Evolutionary conservation across 2,888 invertebrate species (phyloP), one percentile per base, ranked within the genome.

Genomic region (Thumatha senex): DNA sequence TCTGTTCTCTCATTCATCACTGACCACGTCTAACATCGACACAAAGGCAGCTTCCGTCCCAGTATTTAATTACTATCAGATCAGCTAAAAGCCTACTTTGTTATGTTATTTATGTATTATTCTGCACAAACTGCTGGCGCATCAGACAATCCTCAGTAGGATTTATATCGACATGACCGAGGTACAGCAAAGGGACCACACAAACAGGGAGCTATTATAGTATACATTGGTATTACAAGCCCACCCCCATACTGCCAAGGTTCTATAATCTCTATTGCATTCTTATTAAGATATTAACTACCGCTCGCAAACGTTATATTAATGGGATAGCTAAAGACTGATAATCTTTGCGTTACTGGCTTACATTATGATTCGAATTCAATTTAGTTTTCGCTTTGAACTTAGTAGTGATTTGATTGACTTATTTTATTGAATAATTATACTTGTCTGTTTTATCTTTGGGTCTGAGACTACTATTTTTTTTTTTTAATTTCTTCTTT

Each of bases 231-330:
- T 40, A 52, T 70, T 65, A 61, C 36, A 59, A 68, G 81, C 76
- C 84, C 84, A 84, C 86, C 84, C 65, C 77, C 58, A 64, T 71
- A 67, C 72, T 51, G 61, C 70, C 70, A 66, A 63, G 68, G 71
- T 72, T 71, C 71, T 70, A 72, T 84, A 86, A 85, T 84, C 83
- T 81, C 79, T 82, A 86, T 85, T 84, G 82, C 81, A 80, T 87
- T 86, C 84, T 83, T 89, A 90, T 89, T 89, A 89, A 87, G 89
- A 89, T 80, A 83, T 89, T 88, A 88, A 87, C 86, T 84, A 82
- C 83, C 66, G 74, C 74, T 71, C 70, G 75, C 82, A 81, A 85
- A 86, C 76, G 82, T 67, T 64, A 68, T 83, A 67, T 84, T 88
- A 84, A 86, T 84, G 61, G 76, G 63, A 58, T 54, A 46, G 44